Evolutionary conservation across 2,888 invertebrate genomes (phyloP), one percentile per base, ranked within the genome.

Genomic region (Stenichneumon culpator): DNA sequence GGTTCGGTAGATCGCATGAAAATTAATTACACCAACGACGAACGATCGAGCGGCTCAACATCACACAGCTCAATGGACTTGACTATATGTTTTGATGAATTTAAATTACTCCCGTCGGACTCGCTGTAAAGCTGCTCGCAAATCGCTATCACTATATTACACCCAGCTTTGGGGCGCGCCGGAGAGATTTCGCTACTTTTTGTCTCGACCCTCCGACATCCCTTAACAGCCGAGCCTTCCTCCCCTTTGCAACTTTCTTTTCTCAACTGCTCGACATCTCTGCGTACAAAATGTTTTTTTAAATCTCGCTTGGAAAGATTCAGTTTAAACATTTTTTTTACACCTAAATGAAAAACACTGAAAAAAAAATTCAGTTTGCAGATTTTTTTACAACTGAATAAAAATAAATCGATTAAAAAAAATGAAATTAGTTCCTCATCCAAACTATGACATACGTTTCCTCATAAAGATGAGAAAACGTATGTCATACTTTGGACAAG

Each of bases 41-140:
- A 70, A 67, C 75, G 75, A 85, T 85, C 74, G 82, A 75, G 70
- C 60, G 68, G 85, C 82, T 85, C 77, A 85, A 82, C 82, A 85
- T 82, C 82, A 85, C 77, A 79, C 79, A 52, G 79, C 63, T 72
- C 85, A 85, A 68, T 85, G 82, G 70, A 67, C 72, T 70, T 65
- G n/a, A 50, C 63, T 25, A 65, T 60, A 70, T 73, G 63, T 79
- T 82, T 82, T 79, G 75, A 85, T 82, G 77, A 85, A 82, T 77
- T 85, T 77, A 25, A 68, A 79, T 73, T 57, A 75, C 67, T 69
- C 67, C 2, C 57, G 36, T 60, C 67, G 75, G 60, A 72, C 72
- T 54, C 19, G 52, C 44, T 68, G 57, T 70, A 60, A 47, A 74
- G 74, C 74, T 54, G 57, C 47, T 73, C n/a, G n/a, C 79, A 54